Evolutionary conservation across 2,888 invertebrate species (phyloP).

Genomic region (Mythimna loreyi): DNA sequence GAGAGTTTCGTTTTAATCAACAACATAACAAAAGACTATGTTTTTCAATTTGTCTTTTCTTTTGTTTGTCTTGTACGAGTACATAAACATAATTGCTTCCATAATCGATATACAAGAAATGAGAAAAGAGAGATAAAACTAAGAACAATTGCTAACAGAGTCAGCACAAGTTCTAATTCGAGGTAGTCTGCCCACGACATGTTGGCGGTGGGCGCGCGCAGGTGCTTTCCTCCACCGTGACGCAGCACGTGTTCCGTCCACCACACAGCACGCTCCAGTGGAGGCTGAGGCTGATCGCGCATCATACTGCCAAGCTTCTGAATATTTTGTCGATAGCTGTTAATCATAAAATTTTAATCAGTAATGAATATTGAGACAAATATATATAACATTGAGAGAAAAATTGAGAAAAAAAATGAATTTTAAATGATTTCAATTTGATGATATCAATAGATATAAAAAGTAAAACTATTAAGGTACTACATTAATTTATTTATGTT

Average conservation of each 20-base stretch:
- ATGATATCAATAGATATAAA: too few species aligned
- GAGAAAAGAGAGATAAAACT: not conserved
- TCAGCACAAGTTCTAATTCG: constrained; percentile 43
- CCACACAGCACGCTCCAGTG: constrained; percentile 72
- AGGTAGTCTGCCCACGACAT: constrained; percentile 42
- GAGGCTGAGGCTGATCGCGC: constrained; percentile 62
- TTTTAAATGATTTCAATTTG: too few species aligned
- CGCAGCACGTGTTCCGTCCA: constrained; percentile 74
- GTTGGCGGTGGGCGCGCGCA: constrained; percentile 67
- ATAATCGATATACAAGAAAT: not conserved
- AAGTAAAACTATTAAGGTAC: too few species aligned
- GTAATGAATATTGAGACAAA: constrained; percentile 13
- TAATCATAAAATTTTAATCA: too few species aligned
- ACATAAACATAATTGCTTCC: not conserved
- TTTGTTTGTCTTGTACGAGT: not conserved
- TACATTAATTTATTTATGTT: too few species aligned
- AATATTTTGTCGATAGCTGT: constrained; percentile 52
- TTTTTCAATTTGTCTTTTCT: not conserved
- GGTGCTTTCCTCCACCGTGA: constrained; percentile 68
- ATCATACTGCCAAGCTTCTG: constrained; percentile 54
- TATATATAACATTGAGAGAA: too few species aligned
- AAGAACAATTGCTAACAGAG: not conserved
- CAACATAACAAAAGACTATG: too few species aligned
- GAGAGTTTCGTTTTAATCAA: too few species aligned
- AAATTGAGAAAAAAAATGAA: not conserved